Evolutionary conservation across 2,888 invertebrate species (phyloP).

Genomic region (Ornithoptera alexandrae): DNA sequence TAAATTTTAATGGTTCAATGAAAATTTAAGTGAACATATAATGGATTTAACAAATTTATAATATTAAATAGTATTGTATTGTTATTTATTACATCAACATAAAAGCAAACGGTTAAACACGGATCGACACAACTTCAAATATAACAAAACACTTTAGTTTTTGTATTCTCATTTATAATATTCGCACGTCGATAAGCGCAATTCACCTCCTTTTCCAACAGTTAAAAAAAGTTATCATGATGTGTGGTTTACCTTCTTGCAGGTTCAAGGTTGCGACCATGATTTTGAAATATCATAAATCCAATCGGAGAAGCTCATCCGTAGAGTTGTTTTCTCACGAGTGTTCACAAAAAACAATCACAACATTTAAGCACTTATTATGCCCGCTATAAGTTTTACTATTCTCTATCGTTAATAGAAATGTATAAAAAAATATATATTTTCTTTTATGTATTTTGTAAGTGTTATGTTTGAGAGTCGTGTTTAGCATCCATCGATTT

Average conservation of each 20-base stretch:
- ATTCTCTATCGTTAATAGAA: slow-evolving; percentile 24
- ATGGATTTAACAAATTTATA: neutral
- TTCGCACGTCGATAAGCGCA: slow-evolving; percentile 23
- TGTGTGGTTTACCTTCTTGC: slow-evolving; percentile 65
- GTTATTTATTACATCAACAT: neutral
- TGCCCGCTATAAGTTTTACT: slow-evolving; percentile 23
- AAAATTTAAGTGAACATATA: too few species aligned
- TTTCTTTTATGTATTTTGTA: slow-evolving; percentile 41
- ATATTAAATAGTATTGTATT: neutral
- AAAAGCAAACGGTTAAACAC: neutral
- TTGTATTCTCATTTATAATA: neutral
- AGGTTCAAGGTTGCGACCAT: slow-evolving; percentile 73
- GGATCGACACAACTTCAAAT: neutral
- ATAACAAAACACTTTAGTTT: slow-evolving; percentile 1
- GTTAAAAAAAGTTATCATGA: slow-evolving; percentile 44
- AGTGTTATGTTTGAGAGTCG: slow-evolving; percentile 64
- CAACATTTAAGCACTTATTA: slow-evolving; percentile 35
- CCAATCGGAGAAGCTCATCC: slow-evolving; percentile 66
- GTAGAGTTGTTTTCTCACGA: slow-evolving; percentile 66
- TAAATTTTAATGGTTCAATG: too few species aligned
- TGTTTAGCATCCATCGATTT: slow-evolving; percentile 69
- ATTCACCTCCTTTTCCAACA: slow-evolving; percentile 30
- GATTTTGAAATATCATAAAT: slow-evolving; percentile 74
- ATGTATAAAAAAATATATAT: slow-evolving; percentile 37
- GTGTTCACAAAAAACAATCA: slow-evolving; percentile 35